Evolutionary conservation across 2,113 vertebrate species (phyloP), one percentile per base, ranked within the genome.

Genomic region (Chiloscyllium plagiosum): DNA sequence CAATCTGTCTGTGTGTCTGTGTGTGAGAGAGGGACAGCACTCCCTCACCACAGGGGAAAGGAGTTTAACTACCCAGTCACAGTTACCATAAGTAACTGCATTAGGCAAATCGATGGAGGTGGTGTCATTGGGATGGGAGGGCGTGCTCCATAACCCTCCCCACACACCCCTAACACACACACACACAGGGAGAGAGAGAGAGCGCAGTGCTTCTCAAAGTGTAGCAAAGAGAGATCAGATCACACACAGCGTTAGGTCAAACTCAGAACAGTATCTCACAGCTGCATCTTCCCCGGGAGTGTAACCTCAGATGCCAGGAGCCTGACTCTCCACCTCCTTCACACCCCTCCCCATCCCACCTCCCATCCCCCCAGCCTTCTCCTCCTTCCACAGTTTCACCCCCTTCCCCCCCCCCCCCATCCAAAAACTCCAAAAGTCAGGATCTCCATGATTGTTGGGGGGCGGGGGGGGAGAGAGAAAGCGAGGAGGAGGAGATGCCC

Each of bases 41-140:
- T 68, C 61, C 4, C 19, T 7, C 61, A 72, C 66, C 0, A 96
- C 97, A 97, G 97, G 97, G 96, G 92, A 0, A 96, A 96, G 96
- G 97, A 96, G 97, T 97, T 97, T 97, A 97, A 98, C 97, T 97
- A 97, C 96, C 97, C 97, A 97, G 96, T 96, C 96, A 96, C 97
- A 42, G 97, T 98, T 97, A 97, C 98, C 97, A 61, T 96, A 97
- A 97, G 98, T 97, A 98, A 98, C 98, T 96, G 96, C 97, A 97
- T 98, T 98, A 98, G 97, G 97, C 97, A 98, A 97, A 98, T 98
- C 98, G 97, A 98, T 98, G 97, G 96, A 98, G 97, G 97, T 97
- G 97, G 98, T 98, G 97, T 98, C 97, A 98, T 97, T 97, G 96
- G 96, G 96, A 97, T 96, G 97, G 97, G 97, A 98, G 97, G 97